Evolutionary conservation across 2,888 invertebrate species (phyloP).

Genomic region (Thelaira solivaga): DNA sequence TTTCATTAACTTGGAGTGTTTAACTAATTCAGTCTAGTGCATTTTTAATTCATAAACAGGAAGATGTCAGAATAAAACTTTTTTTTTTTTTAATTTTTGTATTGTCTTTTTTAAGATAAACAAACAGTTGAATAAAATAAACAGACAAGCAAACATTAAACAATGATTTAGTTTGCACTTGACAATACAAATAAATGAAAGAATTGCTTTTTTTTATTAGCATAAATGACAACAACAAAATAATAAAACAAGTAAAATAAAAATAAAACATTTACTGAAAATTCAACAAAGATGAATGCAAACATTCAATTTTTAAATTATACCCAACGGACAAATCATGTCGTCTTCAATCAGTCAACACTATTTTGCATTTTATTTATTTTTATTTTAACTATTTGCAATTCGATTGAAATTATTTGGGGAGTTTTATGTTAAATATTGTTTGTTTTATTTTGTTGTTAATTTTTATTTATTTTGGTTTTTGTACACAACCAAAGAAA

Average conservation of each 20-base stretch:
- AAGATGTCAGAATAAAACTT: neutral
- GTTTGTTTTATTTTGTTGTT: no score
- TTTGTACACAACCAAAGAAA: neutral
- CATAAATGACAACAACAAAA: neutral
- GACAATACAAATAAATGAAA: slow-evolving; percentile 29
- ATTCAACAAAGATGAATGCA: slow-evolving; percentile 4
- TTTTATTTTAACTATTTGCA: slow-evolving; percentile 3
- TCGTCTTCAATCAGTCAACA: slow-evolving; percentile 32
- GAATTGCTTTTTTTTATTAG: slow-evolving; percentile 9
- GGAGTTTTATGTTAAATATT: slow-evolving; percentile 6
- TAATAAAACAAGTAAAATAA: neutral
- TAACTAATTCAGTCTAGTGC: neutral
- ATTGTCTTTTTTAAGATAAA: neutral
- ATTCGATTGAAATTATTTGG: slow-evolving; percentile 18
- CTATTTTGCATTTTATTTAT: slow-evolving; percentile 3
- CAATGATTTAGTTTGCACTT: slow-evolving; percentile 39
- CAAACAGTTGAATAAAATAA: neutral
- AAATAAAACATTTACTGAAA: neutral
- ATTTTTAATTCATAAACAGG: neutral
- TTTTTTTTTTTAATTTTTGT: no score
- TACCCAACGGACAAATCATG: slow-evolving; percentile 35
- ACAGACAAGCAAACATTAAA: neutral
- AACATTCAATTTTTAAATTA: slow-evolving; percentile 24
- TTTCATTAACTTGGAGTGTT: slow-evolving; percentile 17
- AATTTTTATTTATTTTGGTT: neutral